These are phyloP conservation scores for Hydroisotoma schaefferi DNA, from an alignment of 2,888 invertebrate species.

Conservation along the genomic window DNA sequence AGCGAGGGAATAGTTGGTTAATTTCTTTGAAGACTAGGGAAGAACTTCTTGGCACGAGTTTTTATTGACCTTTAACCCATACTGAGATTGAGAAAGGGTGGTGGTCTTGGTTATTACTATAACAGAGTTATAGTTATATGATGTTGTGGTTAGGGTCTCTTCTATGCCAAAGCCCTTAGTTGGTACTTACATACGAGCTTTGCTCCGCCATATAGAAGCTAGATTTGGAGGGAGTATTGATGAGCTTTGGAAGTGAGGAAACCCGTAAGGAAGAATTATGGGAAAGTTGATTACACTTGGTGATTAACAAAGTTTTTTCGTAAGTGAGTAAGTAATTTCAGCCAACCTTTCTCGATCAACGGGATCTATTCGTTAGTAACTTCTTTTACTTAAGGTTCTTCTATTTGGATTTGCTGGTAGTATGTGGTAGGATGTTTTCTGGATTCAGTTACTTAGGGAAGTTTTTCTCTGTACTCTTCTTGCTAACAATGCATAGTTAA, in stretches of 20 bases:
- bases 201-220: background rate
- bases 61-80: background rate
- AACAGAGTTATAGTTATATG: background rate
- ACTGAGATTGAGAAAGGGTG: constrained; percentile 5
- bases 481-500: too few relatives aligned
- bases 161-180: too few relatives aligned
- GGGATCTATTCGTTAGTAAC: background rate
- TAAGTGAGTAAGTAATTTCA: background rate
- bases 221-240: constrained; percentile 29
- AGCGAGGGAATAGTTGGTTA: too few relatives aligned
- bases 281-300: constrained; percentile 46
- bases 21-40: too few relatives aligned
- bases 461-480: too few relatives aligned
- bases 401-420: too few relatives aligned
- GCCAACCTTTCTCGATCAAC: background rate
- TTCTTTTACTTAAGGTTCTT: too few relatives aligned
- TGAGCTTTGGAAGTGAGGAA: constrained; percentile 28
- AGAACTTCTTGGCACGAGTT: constrained; percentile 2
- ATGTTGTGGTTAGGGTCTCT: too few relatives aligned
- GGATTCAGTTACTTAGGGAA: too few relatives aligned
- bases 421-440: too few relatives aligned
- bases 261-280: constrained; percentile 47
- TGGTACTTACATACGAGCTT: background rate
- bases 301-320: constrained; percentile 39
- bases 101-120: background rate